Base-by-base conservation (phyloP, 2,888 invertebrate genomes). In the Chymomyza amoena region DNA sequence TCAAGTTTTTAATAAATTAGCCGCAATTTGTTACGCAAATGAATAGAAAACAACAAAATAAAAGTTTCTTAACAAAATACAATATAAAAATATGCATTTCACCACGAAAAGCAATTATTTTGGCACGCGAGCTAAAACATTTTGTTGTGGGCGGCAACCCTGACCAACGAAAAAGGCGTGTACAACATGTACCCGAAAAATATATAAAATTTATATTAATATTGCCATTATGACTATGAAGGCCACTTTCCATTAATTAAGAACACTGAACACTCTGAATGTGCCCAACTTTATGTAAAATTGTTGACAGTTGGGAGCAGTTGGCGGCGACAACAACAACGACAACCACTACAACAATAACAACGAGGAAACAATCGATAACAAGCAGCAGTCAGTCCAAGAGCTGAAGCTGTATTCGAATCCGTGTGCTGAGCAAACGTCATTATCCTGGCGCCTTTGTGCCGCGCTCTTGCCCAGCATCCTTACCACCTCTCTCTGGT, bases 191-290 rank as follows among this genome's bases (percentile, higher is more conserved):
- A 32, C 32, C 72, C 68, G 54, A 57, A 61, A 57, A 61, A 59
- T 61, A 73, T 61, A 73, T 61, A 59, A 75, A 75, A 83, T 85
- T 77, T 75, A 75, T 83, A 85, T 83, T 79, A 82, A 82, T 85
- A 79, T 76, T 68, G 81, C 77, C 70, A 69, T 82, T 83, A 85
- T 75, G 83, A 74, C 79, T 85, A 83, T 79, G 83, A 76, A 73
- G 67, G 63, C 76, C 77, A 83, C 76, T 85, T 83, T 83, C 66
- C 76, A 74, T 77, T 83, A 85, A 83, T 83, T 81, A 75, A 76
- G 69, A 71, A 75, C 73, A 81, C n/a, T n/a, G n/a, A n/a, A n/a
- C 72, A 73, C 76, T 32, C 32, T 68, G 69, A 66, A 69, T 72
- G 61, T 72, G 61, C 78, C 73, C 63, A 56, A 57, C 68, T 45